A percentile compares a stretch with the other conserved stretches of the same genome.
Conservation (phyloP, 2,113 vertebrate genomes). For the Megatriorchis doriae region DNA sequence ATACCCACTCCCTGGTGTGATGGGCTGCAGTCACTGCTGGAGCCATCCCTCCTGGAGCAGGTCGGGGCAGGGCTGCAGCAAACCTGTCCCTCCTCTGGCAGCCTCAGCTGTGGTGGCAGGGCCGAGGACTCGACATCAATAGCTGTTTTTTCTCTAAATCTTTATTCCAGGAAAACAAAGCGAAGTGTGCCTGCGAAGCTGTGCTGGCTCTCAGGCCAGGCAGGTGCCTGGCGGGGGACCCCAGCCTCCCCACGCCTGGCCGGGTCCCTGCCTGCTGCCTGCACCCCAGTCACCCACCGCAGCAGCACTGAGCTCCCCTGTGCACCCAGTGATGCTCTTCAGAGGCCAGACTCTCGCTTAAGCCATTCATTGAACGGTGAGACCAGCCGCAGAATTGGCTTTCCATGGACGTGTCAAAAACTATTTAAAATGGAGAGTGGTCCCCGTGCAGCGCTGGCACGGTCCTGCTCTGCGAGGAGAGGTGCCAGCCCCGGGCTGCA, state of each 20-base stretch:
- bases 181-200: neutral
- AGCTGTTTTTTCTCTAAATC: neutral
- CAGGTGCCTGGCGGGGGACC: neutral
- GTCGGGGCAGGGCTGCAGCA: neutral
- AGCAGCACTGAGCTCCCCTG: neutral
- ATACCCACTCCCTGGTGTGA: neutral
- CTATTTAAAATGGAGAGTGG: neutral
- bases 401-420: neutral
- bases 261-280: neutral
- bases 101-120: neutral
- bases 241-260: neutral
- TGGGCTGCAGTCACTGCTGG: neutral
- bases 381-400: neutral
- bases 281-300: neutral
- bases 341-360: neutral
- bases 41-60: neutral
- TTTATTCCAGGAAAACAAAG: neutral
- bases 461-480: rapidly evolving
- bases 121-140: neutral
- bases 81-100: neutral
- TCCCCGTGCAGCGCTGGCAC: neutral
- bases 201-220: neutral
- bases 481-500: neutral
- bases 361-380: neutral
- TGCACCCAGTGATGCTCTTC: neutral